Percentiles rank a stretch among this genome's conserved stretches.
phyloP scores from a whole-genome alignment of 2,113 vertebrate species.

The Gymnogyps californianus region DNA sequence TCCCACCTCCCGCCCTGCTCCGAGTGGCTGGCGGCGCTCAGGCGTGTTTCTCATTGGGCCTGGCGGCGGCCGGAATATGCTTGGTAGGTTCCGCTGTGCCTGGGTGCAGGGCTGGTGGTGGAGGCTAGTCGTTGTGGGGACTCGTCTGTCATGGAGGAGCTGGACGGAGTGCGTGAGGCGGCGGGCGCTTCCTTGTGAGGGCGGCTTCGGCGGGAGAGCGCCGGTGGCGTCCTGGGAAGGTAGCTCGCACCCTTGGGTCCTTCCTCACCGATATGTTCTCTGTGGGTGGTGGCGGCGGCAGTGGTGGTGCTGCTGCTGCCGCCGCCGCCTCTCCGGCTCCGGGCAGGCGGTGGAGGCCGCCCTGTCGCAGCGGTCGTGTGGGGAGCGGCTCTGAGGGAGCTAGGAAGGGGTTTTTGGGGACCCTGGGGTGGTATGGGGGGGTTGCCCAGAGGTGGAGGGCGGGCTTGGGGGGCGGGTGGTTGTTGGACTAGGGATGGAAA shows the following conservation, averaged over 20 bases:
- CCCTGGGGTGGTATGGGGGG: not conserved
- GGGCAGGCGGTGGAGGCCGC: not conserved
- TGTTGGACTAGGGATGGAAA: not conserved
- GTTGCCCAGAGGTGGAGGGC: too few species aligned
- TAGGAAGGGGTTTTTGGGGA: not conserved
- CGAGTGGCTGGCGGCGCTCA: not conserved
- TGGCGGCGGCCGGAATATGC: not conserved
- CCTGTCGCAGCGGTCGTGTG: not conserved
- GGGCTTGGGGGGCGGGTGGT: not conserved
- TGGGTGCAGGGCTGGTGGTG: not conserved
- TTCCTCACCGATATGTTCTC: not conserved
- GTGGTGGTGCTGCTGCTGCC: not conserved
- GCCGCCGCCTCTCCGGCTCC: not conserved
- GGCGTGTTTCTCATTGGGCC: not conserved
- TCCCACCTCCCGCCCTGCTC: not conserved
- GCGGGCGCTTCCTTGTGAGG: not conserved
- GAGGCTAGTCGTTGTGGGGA: not conserved
- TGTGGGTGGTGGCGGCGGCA: not conserved
- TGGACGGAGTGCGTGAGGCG: not conserved
- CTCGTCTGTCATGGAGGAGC: conserved; percentile 45
- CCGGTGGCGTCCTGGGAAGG: not conserved
- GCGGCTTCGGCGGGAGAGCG: not conserved
- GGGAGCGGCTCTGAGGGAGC: not conserved
- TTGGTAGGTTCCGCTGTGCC: not conserved
- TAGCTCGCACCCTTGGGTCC: not conserved